A percentile compares a stretch with the other conserved stretches of the same genome.
phyloP scores from a whole-genome alignment of 2,888 invertebrate genomes.

The Meta bourneti region DNA sequence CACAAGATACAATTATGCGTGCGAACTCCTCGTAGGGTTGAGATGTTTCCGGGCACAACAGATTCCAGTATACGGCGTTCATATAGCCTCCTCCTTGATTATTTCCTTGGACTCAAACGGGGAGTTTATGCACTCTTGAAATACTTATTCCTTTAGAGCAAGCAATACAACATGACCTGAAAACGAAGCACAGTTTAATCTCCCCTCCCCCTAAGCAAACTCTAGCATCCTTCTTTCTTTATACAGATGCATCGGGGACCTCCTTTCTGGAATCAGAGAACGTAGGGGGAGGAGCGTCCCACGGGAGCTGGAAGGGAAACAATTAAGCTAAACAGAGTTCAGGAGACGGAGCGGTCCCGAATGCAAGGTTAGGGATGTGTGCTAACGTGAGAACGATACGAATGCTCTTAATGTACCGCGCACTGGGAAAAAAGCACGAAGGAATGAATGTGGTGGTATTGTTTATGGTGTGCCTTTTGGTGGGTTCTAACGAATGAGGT shows the following conservation, averaged over 20 bases:
- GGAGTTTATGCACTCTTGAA: background rate
- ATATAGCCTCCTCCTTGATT: no score
- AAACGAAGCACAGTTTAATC: background rate
- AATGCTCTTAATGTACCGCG: background rate
- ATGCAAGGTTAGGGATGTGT: background rate
- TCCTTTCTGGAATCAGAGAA: no score
- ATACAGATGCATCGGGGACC: no score
- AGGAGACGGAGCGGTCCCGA: background rate
- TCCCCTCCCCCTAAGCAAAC: background rate
- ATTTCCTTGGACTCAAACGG: no score
- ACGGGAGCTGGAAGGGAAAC: background rate
- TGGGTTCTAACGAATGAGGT: background rate
- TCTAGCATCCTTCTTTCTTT: background rate
- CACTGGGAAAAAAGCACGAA: background rate
- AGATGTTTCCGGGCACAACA: background rate
- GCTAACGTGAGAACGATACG: slow-evolving; percentile 1
- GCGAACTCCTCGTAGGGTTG: no score
- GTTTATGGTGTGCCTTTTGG: background rate
- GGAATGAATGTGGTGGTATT: background rate
- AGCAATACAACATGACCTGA: background rate
- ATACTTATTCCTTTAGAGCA: background rate
- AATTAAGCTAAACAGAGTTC: background rate
- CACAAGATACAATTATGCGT: no score
- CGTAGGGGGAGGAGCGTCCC: background rate
- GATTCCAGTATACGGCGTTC: background rate